Conservation (phyloP, 1,140 invertebrate genomes). For the Camponotus floridanus region DNA sequence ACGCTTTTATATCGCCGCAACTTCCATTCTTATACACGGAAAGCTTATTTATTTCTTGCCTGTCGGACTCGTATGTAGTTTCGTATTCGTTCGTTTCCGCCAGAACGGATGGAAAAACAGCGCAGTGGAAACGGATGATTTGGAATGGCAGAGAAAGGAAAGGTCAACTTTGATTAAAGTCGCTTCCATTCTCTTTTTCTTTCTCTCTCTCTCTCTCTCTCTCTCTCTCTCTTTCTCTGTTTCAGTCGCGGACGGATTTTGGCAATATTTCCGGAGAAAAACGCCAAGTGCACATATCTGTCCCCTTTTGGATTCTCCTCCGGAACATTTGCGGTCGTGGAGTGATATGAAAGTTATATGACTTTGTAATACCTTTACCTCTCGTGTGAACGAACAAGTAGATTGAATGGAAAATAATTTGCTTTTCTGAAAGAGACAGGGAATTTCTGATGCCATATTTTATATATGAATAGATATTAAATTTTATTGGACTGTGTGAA, state of each 20-base stretch:
- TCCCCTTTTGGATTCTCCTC: not conserved
- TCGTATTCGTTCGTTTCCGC: slow-evolving; percentile 26
- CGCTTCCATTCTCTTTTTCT: not conserved
- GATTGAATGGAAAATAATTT: slow-evolving; percentile 25
- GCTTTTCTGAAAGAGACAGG: not conserved
- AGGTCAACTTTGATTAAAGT: slow-evolving; percentile 56
- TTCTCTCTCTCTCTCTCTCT: not conserved
- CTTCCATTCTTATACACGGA: not conserved
- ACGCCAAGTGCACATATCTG: not conserved
- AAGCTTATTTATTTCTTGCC: slow-evolving; percentile 59
- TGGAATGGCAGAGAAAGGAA: not conserved
- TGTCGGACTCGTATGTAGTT: slow-evolving; percentile 25
- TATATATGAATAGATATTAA: slow-evolving; percentile 6
- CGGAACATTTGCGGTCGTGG: not conserved
- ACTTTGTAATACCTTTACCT: slow-evolving; percentile 28
- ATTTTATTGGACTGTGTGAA: slow-evolving; percentile 14
- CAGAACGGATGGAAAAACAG: slow-evolving; percentile 8
- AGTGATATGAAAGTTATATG: slow-evolving; percentile 19
- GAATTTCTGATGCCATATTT: not conserved
- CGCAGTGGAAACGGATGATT: slow-evolving; percentile 30
- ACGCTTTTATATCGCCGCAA: slow-evolving; percentile 40
- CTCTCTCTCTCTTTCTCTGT: not conserved
- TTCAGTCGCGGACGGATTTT: slow-evolving; percentile 8
- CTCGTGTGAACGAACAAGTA: slow-evolving; percentile 1
- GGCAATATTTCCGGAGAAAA: slow-evolving; percentile 33